Evolutionary conservation across 2,113 vertebrate genomes (phyloP), one percentile per base, ranked within the genome.

Genomic region (Muntiacus muntjak): DNA sequence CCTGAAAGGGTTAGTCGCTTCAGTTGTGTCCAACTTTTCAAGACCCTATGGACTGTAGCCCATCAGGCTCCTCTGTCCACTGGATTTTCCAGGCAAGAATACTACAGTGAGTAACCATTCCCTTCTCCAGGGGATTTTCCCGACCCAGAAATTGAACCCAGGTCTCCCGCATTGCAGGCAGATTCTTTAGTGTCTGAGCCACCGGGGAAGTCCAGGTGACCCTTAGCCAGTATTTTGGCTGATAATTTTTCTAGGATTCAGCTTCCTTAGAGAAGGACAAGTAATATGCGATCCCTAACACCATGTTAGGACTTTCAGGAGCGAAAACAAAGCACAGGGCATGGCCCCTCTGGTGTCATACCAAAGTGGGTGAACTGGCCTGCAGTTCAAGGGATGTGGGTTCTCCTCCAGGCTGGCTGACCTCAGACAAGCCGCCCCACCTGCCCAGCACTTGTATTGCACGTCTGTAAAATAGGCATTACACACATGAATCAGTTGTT

Each of bases 401-500:
- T 76, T 58, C 84, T 89, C 28, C 14, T 81, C 96, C 57, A n/a
- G 71, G 57, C 94, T 14, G 21, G 21, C 96, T 71, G 95, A 90
- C 95, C 97, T 97, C 95, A 95, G 97, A 96, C 93, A 84, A 98
- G 95, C 92, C 57, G 26, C 84, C 91, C 92, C 97, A 98, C 96
- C 97, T 98, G 97, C 60, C 94, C 14, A 2, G 36, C 23, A 26
- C 96, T 96, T 97, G 97, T 82, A 92, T n/a, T 64, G 96, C 94
- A 95, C 12, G 76, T 97, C 96, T 98, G 54, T 98, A 88, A 95
- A 97, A 88, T 95, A 97, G 92, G 94, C 96, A 94, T 82, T 58
- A 96, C 87, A 97, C 97, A 96, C 89, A 95, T 50, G 94, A 95
- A 97, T 95, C 97, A 57, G 96, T 97, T 98, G 98, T 98, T 98